Percentiles rank a stretch among this genome's conserved stretches.
These are phyloP conservation scores for Glomeris maerens DNA, from an alignment of 1,140 invertebrate species.

Conservation along the genomic window DNA sequence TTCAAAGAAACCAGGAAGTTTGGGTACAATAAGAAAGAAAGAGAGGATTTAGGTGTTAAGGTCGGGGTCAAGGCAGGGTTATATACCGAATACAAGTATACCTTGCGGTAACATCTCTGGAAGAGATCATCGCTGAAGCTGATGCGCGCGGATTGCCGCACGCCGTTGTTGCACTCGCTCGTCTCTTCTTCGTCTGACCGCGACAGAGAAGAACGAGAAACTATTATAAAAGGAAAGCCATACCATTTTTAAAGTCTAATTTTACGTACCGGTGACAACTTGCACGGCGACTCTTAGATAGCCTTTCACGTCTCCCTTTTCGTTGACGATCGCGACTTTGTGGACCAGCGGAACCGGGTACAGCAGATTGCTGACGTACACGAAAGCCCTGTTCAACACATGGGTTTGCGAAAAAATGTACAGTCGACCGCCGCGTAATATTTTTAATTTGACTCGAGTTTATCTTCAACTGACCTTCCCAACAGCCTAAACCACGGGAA, in stretches of 20 bases:
- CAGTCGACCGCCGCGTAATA: not conserved
- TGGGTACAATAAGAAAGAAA: too few relatives aligned
- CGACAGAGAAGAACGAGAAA: not conserved
- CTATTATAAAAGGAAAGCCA: not conserved
- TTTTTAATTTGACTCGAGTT: not conserved
- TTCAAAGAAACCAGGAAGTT: too few relatives aligned
- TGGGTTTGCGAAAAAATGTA: too few relatives aligned
- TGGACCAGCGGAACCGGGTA: slow-evolving; percentile 93
- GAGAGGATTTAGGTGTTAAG: too few relatives aligned
- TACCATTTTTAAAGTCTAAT: slow-evolving; percentile 2
- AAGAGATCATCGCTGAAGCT: slow-evolving; percentile 55
- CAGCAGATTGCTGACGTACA: slow-evolving; percentile 92
- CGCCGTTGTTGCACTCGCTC: slow-evolving; percentile 60
- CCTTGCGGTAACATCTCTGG: slow-evolving; percentile 24
- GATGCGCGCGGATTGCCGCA: slow-evolving; percentile 73
- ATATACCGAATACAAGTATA: too few relatives aligned
- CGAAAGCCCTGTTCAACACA: slow-evolving; percentile 87
- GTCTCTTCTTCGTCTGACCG: slow-evolving; percentile 43
- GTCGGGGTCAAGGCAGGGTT: too few relatives aligned
- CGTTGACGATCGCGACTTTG: slow-evolving; percentile 98
- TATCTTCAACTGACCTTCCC: slow-evolving; percentile 49
- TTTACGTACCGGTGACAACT: slow-evolving; percentile 56
- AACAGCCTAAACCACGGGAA: slow-evolving; percentile 99
- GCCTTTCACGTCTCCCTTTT: slow-evolving; percentile 96
- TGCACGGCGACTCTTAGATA: slow-evolving; percentile 88